A percentile compares a stretch with the other conserved stretches of the same genome.
These are phyloP conservation scores for Microplitis manilae DNA, from an alignment of 2,888 invertebrate species.

Conservation along the genomic window DNA sequence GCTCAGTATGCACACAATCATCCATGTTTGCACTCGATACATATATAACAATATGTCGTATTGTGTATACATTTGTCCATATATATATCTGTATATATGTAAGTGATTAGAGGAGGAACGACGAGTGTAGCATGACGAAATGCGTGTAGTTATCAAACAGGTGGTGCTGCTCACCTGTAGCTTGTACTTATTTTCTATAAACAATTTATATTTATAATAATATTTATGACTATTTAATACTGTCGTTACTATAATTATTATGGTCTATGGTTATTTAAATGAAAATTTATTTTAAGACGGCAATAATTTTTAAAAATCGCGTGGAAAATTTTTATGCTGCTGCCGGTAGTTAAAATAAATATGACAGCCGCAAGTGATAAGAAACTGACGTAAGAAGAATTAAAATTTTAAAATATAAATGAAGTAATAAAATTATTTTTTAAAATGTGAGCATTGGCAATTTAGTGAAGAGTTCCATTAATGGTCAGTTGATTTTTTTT, in stretches of 20 bases:
- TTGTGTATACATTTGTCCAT: conserved; percentile 3
- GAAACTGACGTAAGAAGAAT: neutral
- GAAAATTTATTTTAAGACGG: neutral
- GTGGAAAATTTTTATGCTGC: neutral
- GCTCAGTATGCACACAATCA: conserved; percentile 15
- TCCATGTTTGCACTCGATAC: conserved; percentile 13
- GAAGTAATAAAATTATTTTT: too few relatives aligned
- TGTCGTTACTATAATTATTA: neutral
- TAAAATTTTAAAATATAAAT: too few relatives aligned
- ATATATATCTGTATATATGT: neutral
- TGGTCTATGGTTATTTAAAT: neutral
- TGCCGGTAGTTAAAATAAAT: conserved; percentile 8
- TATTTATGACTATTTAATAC: too few relatives aligned
- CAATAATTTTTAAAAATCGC: too few relatives aligned
- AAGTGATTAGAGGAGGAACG: neutral
- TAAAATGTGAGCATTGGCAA: too few relatives aligned
- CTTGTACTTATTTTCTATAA: neutral
- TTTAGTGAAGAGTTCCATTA: too few relatives aligned
- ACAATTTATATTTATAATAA: neutral
- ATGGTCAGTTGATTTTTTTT: neutral
- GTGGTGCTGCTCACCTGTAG: conserved; percentile 2
- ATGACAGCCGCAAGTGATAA: conserved; percentile 5
- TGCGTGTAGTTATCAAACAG: neutral
- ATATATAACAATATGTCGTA: neutral
- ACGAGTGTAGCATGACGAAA: conserved; percentile 10